A percentile compares a stretch with the other conserved stretches of the same genome.
phyloP scores from a whole-genome alignment of 1,140 invertebrate genomes.

The Platyura marginata region DNA sequence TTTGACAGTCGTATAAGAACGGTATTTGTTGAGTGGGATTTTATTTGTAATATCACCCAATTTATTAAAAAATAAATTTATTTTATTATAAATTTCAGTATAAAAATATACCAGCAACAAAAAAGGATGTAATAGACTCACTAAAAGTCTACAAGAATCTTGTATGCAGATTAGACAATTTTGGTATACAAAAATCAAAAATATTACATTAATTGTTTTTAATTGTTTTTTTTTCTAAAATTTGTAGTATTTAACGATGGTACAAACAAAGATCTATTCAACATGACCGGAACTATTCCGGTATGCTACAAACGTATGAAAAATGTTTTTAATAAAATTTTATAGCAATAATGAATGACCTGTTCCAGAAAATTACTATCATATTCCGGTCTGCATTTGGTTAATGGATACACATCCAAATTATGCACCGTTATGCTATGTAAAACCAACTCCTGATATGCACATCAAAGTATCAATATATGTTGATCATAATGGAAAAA shows the following conservation, averaged over 20 bases:
- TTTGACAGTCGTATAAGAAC: too few relatives aligned
- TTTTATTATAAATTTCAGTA: too few relatives aligned
- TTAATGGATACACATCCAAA: slow-evolving; percentile 92
- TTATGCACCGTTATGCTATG: slow-evolving; percentile 95
- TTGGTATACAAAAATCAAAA: too few relatives aligned
- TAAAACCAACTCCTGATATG: slow-evolving; percentile 91
- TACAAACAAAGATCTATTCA: slow-evolving; percentile 57
- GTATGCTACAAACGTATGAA: slow-evolving; percentile 69
- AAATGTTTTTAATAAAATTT: background rate
- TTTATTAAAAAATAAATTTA: too few relatives aligned
- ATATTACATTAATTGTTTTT: too few relatives aligned
- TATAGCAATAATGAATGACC: background rate
- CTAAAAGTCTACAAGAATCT: too few relatives aligned
- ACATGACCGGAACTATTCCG: slow-evolving; percentile 82
- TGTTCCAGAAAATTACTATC: slow-evolving; percentile 55
- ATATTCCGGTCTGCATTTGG: slow-evolving; percentile 95
- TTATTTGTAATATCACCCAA: too few relatives aligned
- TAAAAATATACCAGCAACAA: background rate
- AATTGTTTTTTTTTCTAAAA: too few relatives aligned
- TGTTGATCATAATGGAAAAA: slow-evolving; percentile 89
- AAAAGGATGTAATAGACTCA: background rate
- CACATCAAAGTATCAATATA: slow-evolving; percentile 83
- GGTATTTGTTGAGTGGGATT: too few relatives aligned
- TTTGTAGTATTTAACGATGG: slow-evolving; percentile 92
- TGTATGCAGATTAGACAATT: too few relatives aligned